A percentile compares a stretch with the other conserved stretches of the same genome.
Conservation (phyloP, 2,797 vertebrate species). For the Phoxinus dragarum region DNA sequence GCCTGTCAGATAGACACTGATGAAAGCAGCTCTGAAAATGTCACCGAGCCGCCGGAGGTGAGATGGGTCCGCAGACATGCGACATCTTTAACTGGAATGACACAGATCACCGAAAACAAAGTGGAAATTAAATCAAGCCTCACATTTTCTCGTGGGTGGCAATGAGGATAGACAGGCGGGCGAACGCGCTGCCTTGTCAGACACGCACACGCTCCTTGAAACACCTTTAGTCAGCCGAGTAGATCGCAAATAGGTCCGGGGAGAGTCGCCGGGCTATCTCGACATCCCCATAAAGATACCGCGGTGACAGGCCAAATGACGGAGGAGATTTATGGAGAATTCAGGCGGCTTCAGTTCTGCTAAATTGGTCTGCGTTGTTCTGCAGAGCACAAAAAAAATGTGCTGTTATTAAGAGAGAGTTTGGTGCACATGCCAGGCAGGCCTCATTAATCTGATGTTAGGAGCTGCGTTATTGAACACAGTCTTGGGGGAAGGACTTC, state of each 20-base stretch:
- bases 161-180: slow-evolving; percentile 20
- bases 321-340: slow-evolving; percentile 61
- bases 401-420: slow-evolving; percentile 68
- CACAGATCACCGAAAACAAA: slow-evolving; percentile 49
- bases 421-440: slow-evolving; percentile 62
- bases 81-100: slow-evolving; percentile 51
- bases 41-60: slow-evolving; percentile 50
- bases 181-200: neutral
- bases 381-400: slow-evolving; percentile 33
- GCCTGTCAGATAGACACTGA: slow-evolving; percentile 49
- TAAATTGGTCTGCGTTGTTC: slow-evolving; percentile 66
- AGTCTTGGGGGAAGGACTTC: slow-evolving; percentile 51
- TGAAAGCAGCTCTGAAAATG: slow-evolving; percentile 58
- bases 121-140: slow-evolving; percentile 53
- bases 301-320: slow-evolving; percentile 52
- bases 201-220: slow-evolving; percentile 24
- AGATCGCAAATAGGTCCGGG: slow-evolving; percentile 52
- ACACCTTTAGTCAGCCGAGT: slow-evolving; percentile 51
- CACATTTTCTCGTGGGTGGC: slow-evolving; percentile 28
- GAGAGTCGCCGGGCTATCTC: slow-evolving; percentile 16
- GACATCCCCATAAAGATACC: slow-evolving; percentile 49
- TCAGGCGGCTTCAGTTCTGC: slow-evolving; percentile 59
- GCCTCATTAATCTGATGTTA: slow-evolving; percentile 65
- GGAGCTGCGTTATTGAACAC: slow-evolving; percentile 64
- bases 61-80: slow-evolving; percentile 31